Evolutionary conservation across 2,113 vertebrate species (phyloP).

Genomic region (Cyanoderma ruficeps): DNA sequence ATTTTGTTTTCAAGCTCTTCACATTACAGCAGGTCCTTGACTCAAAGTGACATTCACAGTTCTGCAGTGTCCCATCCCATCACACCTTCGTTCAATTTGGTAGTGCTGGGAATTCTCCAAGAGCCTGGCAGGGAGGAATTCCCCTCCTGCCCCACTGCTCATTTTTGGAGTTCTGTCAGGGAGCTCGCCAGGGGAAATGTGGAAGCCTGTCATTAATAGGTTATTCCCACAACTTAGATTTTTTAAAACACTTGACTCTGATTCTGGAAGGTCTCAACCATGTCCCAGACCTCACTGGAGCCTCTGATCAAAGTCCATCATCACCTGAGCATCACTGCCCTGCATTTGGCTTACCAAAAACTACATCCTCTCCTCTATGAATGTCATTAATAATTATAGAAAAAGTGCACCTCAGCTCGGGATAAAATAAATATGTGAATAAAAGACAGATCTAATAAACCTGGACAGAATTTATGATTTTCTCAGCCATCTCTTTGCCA

Average conservation of each 20-base stretch:
- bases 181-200: fast-evolving
- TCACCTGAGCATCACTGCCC: too few species aligned
- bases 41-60: not conserved
- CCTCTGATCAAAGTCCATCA: not conserved
- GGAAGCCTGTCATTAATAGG: not conserved
- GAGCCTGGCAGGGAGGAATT: not conserved
- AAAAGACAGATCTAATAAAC: constrained; percentile 79
- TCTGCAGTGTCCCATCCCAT: not conserved
- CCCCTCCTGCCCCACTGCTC: not conserved
- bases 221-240: not conserved
- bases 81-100: fast-evolving
- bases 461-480: constrained; percentile 76
- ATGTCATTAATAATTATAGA: constrained; percentile 23
- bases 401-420: not conserved
- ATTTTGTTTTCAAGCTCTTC: not conserved
- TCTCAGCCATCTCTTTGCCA: constrained; percentile 57
- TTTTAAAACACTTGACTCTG: not conserved
- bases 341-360: not conserved
- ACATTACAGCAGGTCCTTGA: not conserved
- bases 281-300: not conserved
- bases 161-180: not conserved
- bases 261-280: not conserved
- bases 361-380: not conserved
- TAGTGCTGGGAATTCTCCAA: not conserved
- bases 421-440: constrained; percentile 72